These are phyloP conservation scores for Caenorhabditis macrosperma DNA, from an alignment of 2,888 invertebrate genomes.

Conservation along the genomic window DNA sequence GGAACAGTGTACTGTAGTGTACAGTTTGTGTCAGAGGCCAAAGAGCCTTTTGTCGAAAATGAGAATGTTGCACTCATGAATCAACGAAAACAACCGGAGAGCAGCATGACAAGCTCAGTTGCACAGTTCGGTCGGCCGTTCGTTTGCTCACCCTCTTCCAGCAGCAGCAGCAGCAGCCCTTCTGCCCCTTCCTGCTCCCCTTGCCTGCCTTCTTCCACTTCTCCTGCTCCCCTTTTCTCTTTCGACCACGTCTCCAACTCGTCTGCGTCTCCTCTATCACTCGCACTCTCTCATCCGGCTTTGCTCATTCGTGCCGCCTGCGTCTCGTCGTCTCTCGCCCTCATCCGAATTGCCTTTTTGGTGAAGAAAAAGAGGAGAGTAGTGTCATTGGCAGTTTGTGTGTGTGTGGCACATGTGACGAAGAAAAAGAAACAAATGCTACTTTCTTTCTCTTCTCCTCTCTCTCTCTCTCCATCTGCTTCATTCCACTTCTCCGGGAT, in stretches of 20 bases:
- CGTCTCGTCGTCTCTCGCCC: constrained; percentile 23
- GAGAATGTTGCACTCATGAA: too few species aligned
- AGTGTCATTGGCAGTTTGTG: constrained; percentile 52
- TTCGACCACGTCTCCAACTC: constrained; percentile 4
- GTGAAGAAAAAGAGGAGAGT: constrained; percentile 30
- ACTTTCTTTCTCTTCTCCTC: constrained; percentile 9
- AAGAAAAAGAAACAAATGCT: constrained; percentile 36
- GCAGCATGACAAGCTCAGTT: too few species aligned
- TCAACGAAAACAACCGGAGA: too few species aligned
- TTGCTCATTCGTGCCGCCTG: constrained; percentile 22
- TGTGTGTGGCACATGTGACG: constrained; percentile 38
- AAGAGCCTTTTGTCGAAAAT: too few species aligned
- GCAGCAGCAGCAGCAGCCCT: too few species aligned
- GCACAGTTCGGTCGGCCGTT: too few species aligned
- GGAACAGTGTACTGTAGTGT: too few species aligned
- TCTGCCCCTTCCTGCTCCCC: not conserved
- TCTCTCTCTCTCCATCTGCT: not conserved
- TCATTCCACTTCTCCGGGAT: not conserved
- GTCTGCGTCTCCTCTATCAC: constrained; percentile 28
- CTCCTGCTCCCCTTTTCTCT: not conserved
- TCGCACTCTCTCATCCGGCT: constrained; percentile 12
- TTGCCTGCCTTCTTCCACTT: constrained; percentile 4
- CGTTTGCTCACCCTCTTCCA: too few species aligned
- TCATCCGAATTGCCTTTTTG: constrained; percentile 53
- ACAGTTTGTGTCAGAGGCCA: too few species aligned